Evolutionary conservation across 1,140 invertebrate species (phyloP), one percentile per base, ranked within the genome.

Genomic region (Lerema accius): DNA sequence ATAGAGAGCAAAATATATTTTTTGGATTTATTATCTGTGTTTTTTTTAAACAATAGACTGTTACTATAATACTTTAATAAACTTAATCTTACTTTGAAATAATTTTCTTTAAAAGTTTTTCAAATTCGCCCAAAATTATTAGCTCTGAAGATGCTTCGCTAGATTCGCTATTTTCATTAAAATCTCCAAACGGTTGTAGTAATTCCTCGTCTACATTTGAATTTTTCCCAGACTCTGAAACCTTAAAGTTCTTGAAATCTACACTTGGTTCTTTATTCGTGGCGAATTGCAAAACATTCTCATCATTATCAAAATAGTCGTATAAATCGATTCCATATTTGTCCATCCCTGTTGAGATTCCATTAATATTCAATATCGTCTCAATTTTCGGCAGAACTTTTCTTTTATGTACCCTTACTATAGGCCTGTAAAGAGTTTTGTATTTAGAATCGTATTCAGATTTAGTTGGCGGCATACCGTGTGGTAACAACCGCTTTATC

Each of bases 401-500:
- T 1, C 4, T 55, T 32, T 67, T 61, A 28, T 78, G 73, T 5
- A 73, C 45, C 28, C 68, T 67, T 9, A 69, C 28, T 16, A 78
- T 23, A 16, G 76, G 76, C 46, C 51, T 71, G 13, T 67, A 78
- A 3, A 67, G 14, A n/a, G 67, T 69, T 5, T 74, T 71, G 13
- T 45, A 64, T 60, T 69, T 72, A 0, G 39, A 14, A 43, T 76
- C 69, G 10, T 64, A 74, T 58, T 78, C 67, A 10, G 64, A 58
- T n/a, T 50, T 49, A 0, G 53, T 17, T 6, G 48, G 42, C 10
- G 26, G 11, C 6, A 68, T 49, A 0, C 59, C 63, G 32, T 76
- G 73, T 0, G 76, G 73, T 32, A 79, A 28, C 4, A 76, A 46
- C 32, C 65, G 70, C 55, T 73, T 76, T 1, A 78, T 40, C 6